Percentiles rank a stretch among this genome's conserved stretches.
Conservation (phyloP, 1,140 invertebrate genomes). For the Drosophila erecta region DNA sequence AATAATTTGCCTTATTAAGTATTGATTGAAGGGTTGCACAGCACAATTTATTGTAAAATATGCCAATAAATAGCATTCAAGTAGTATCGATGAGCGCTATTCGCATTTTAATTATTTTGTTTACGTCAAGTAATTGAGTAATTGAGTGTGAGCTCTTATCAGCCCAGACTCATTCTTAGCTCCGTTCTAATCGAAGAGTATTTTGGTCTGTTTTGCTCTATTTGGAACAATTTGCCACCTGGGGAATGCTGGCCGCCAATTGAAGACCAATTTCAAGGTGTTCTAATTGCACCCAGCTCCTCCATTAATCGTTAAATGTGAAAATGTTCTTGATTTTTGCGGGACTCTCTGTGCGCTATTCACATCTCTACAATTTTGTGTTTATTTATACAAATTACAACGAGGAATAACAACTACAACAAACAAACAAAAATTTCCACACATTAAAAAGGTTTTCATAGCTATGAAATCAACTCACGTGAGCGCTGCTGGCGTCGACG, state of each 20-base stretch:
- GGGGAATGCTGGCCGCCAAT: background rate
- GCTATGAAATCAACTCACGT: constrained; percentile 74
- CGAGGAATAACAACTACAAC: constrained; percentile 27
- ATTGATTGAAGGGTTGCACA: background rate
- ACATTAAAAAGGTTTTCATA: constrained; percentile 75
- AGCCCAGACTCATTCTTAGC: constrained; percentile 18
- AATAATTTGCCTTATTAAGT: background rate
- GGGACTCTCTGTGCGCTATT: constrained; percentile 4
- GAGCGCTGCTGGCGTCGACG: constrained; percentile 62
- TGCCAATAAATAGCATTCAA: constrained; percentile 27
- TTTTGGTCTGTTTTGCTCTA: background rate
- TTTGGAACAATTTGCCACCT: constrained; percentile 16
- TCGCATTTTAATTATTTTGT: constrained; percentile 53
- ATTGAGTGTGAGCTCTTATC: constrained; percentile 37
- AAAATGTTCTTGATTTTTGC: constrained; percentile 33
- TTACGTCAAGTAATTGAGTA: constrained; percentile 26
- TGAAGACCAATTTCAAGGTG: constrained; percentile 40
- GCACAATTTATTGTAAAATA: constrained; percentile 1
- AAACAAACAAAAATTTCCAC: constrained; percentile 74
- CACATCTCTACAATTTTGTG: constrained; percentile 26
- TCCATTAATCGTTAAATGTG: constrained; percentile 44
- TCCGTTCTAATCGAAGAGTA: constrained; percentile 21
- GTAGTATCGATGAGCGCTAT: constrained; percentile 2
- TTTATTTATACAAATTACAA: constrained; percentile 81
- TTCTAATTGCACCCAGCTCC: constrained; percentile 40